Percentiles rank a stretch among this genome's conserved stretches.
Evolutionary conservation across 2,888 invertebrate species (phyloP).

Genomic region (Pachydiplax longipennis): DNA sequence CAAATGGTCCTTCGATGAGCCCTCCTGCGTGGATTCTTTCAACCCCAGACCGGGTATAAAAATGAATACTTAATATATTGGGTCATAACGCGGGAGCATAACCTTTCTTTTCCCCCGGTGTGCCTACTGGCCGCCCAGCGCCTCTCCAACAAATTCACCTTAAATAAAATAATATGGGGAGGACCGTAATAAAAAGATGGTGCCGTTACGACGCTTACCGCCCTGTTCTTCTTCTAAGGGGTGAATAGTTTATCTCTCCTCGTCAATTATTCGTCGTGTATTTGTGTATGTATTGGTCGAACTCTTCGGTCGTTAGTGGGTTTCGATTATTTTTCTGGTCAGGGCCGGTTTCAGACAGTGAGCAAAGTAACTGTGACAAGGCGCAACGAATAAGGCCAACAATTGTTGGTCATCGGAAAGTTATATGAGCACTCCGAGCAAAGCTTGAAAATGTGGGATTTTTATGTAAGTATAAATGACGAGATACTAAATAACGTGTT

Average conservation of each 20-base stretch:
- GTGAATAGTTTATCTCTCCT: background rate
- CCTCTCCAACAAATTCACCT: background rate
- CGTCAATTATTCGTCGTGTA: background rate
- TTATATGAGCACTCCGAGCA: too few relatives aligned
- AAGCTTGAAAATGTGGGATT: too few relatives aligned
- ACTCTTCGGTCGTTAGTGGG: background rate
- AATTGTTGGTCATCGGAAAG: too few relatives aligned
- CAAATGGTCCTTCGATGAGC: conserved; percentile 27
- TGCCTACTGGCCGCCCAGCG: background rate
- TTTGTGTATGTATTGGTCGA: background rate
- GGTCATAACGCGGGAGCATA: background rate
- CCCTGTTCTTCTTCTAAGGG: background rate
- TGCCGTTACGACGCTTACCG: background rate
- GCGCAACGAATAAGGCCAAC: too few relatives aligned
- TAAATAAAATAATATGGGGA: conserved; percentile 4
- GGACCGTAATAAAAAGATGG: conserved; percentile 16
- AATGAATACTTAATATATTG: conserved; percentile 36
- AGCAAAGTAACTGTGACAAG: too few relatives aligned
- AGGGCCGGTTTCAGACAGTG: too few relatives aligned
- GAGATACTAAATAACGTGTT: too few relatives aligned
- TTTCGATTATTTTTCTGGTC: background rate
- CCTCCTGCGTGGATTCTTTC: background rate
- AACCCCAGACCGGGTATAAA: background rate
- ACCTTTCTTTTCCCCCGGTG: background rate
- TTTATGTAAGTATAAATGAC: too few relatives aligned